Base-by-base conservation (phyloP, 2,113 vertebrate genomes). In the Mellivora capensis region DNA sequence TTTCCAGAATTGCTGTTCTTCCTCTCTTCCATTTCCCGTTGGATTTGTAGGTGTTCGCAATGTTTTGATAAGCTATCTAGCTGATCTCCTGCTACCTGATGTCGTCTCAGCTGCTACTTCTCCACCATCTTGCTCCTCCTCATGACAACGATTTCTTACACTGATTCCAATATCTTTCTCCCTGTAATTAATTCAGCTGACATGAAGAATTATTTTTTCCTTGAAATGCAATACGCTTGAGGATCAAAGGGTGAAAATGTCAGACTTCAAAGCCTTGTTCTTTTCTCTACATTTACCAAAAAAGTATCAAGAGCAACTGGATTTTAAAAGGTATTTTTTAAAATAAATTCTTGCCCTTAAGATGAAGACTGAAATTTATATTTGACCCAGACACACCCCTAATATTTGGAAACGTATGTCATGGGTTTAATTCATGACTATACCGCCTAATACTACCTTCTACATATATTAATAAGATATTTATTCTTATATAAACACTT, bases 221-320 rank as follows among this genome's bases (percentile, higher is more conserved):
- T 93, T 89, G 31, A 93, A 90, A 81, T 79, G 31, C 95, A 97
- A 83, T 54, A 72, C 25, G 18, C 49, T 74, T 71, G 17, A 86
- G 72, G 39, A 74, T 52, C 71, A 34, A 81, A 61, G 42, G 14
- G 71, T 27, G 23, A 44, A 42, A 82, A 79, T 21, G 23, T 87
- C 54, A 94, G 72, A 6, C 6, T 69, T 64, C 25, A 62, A 15
- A 69, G 49, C 21, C n/a, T 54, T 95, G 83, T 92, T 39, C 17
- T 96, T 89, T 87, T 64, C 59, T 90, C 59, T 84, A 81, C 95
- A 95, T 89, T 77, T 89, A 82, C 89, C 31, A 29, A 34, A 47
- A 82, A 64, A 39, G 6, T 29, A 92, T 52, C n/a, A n/a, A n/a
- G n/a, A n/a, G n/a, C n/a, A n/a, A n/a, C n/a, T n/a, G n/a, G n/a